These are phyloP conservation scores for Trichechus manatus DNA, from an alignment of 2,113 vertebrate species.

Conservation along the genomic window DNA sequence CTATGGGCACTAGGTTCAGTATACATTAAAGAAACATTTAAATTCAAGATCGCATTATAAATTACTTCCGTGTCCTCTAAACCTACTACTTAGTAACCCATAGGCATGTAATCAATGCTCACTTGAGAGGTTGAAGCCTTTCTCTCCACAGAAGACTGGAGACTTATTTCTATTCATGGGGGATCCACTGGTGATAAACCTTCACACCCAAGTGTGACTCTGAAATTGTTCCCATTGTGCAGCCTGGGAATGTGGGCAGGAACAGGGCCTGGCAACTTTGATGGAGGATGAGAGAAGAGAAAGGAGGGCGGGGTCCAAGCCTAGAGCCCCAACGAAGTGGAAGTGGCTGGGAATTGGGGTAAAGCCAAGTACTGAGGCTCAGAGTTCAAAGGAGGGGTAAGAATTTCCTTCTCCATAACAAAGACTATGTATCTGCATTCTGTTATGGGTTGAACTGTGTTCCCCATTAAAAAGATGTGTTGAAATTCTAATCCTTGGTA, in stretches of 20 bases:
- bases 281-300: accelerated
- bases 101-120: background rate
- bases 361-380: background rate
- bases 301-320: background rate
- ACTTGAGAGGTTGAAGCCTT: background rate
- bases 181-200: accelerated
- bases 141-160: background rate
- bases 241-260: background rate
- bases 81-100: background rate
- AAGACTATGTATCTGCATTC: background rate
- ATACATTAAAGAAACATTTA: conserved; percentile 17
- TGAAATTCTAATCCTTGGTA: background rate
- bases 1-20: background rate
- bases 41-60: background rate
- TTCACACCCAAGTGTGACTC: accelerated
- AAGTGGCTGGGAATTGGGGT: background rate
- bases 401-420: background rate
- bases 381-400: background rate
- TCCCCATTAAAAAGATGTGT: background rate
- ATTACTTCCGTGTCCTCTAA: background rate
- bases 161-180: background rate
- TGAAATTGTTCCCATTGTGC: too few species aligned
- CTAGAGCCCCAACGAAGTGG: background rate
- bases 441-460: background rate
- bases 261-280: background rate